Evolutionary conservation across 2,113 vertebrate species (phyloP).

Genomic region (Colossoma macropomum): DNA sequence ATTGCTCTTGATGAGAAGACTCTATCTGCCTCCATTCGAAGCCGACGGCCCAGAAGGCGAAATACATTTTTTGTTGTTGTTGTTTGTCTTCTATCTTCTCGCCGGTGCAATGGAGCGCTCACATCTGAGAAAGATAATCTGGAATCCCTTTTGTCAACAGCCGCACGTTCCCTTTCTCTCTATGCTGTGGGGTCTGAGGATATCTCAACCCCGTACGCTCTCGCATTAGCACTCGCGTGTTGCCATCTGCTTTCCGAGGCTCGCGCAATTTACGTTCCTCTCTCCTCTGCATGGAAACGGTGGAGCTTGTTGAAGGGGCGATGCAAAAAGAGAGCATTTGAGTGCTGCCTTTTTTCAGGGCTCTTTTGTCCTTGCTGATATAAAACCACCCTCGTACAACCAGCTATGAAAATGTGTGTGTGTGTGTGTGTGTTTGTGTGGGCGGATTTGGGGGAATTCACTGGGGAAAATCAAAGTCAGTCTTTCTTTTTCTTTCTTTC

Average conservation of each 20-base stretch:
- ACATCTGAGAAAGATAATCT: conserved; percentile 42
- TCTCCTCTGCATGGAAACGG: not conserved
- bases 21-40: conserved; percentile 45
- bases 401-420: conserved; percentile 4
- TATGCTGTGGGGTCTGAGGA: conserved; percentile 32
- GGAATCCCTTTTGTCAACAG: conserved; percentile 50
- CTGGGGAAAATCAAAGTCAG: conserved; percentile 11
- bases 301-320: not conserved
- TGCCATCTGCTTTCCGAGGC: conserved; percentile 44
- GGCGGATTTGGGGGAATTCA: not conserved
- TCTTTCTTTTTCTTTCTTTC: not conserved
- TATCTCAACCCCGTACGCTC: conserved; percentile 38
- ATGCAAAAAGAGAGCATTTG: conserved; percentile 30
- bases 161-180: conserved; percentile 15
- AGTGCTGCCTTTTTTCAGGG: conserved; percentile 30
- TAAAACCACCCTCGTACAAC: conserved; percentile 46
- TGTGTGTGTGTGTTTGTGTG: too few relatives aligned
- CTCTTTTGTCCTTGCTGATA: conserved; percentile 44
- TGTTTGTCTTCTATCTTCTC: conserved; percentile 48
- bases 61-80: conserved; percentile 34
- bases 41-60: conserved; percentile 38
- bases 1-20: conserved; percentile 51
- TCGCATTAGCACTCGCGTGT: conserved; percentile 23
- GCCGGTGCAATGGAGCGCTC: conserved; percentile 14
- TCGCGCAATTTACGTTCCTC: not conserved